Evolutionary conservation across 1,140 invertebrate species (phyloP).

Genomic region (Drosophila burlai): DNA sequence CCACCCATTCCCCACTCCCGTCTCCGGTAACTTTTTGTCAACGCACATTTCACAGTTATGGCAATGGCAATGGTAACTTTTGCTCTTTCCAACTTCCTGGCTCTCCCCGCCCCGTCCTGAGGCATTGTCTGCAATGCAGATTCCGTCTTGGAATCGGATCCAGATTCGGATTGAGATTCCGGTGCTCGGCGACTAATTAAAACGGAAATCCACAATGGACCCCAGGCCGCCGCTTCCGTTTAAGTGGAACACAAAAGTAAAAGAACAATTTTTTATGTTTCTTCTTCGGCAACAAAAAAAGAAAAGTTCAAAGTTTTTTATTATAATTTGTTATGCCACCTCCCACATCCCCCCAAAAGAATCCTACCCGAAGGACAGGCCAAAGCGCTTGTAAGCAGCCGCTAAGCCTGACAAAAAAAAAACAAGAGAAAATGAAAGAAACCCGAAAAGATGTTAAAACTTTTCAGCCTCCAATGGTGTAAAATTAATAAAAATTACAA

Average conservation of each 20-base stretch:
- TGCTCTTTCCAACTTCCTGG: slow-evolving; percentile 49
- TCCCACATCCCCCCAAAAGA: not conserved
- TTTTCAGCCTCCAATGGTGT: slow-evolving; percentile 63
- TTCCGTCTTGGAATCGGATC: slow-evolving; percentile 61
- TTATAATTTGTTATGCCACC: slow-evolving; percentile 63
- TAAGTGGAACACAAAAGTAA: slow-evolving; percentile 75
- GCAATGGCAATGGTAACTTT: slow-evolving; percentile 76
- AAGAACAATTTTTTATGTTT: slow-evolving; percentile 68
- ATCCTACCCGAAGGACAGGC: slow-evolving; percentile 55
- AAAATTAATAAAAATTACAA: slow-evolving; percentile 82
- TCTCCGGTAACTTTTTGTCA: slow-evolving; percentile 69
- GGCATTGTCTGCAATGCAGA: slow-evolving; percentile 61
- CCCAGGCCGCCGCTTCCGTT: slow-evolving; percentile 60
- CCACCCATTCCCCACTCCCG: not conserved
- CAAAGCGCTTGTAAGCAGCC: slow-evolving; percentile 73
- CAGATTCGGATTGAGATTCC: slow-evolving; percentile 66
- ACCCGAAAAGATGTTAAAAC: slow-evolving; percentile 49
- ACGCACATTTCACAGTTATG: slow-evolving; percentile 81
- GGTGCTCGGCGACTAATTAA: slow-evolving; percentile 79
- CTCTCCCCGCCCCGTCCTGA: slow-evolving; percentile 1
- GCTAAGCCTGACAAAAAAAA: slow-evolving; percentile 53
- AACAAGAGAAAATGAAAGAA: slow-evolving; percentile 16
- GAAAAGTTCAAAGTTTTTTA: slow-evolving; percentile 68
- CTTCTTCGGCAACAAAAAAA: slow-evolving; percentile 33
- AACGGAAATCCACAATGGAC: slow-evolving; percentile 81